Base-by-base conservation (phyloP, 2,888 invertebrate species). In the Lagria hirta region DNA sequence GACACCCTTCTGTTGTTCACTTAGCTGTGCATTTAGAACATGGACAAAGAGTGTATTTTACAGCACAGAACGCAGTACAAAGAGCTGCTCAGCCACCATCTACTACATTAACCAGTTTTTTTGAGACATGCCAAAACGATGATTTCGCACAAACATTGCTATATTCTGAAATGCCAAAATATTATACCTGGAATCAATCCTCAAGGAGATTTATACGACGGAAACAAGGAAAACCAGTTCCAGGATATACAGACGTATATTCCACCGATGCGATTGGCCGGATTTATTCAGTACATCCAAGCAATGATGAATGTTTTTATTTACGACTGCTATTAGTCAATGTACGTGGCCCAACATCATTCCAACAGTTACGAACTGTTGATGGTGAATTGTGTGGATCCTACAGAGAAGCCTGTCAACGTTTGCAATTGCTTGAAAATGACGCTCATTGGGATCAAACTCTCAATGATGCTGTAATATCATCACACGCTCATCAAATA, bases 331-430 rank as follows among this genome's bases (percentile, higher is more conserved):
- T 66, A 24, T 38, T 66, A 32, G 41, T 55, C 4, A 51, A 59
- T 41, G 58, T 68, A n/a, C 59, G 56, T 32, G 62, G 65, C 3
- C 67, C 66, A 47, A 65, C 61, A 29, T 66, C 64, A 1, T 52
- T 45, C 26, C 48, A 56, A 23, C 2, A 28, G 22, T 46, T 70
- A 24, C 42, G 64, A 62, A 69, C 66, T 42, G 62, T 71, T 28
- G 49, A 70, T 60, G 66, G 62, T 50, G 17, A 28, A 48, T n/a
- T 62, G 29, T 66, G 52, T 44, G 50, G 20, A 12, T 62, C 67
- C 38, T 71, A 58, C 57, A 49, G 62, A 32, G 63, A 58, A 38
- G 68, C 69, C 12, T 55, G 54, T 44, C 36, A 56, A 44, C 29
- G 22, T 13, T 46, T 56, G 18, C 35, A 57, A 35, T 58, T 70